Base-by-base conservation (phyloP, 2,888 invertebrate species). In the Orchestes rusci region DNA sequence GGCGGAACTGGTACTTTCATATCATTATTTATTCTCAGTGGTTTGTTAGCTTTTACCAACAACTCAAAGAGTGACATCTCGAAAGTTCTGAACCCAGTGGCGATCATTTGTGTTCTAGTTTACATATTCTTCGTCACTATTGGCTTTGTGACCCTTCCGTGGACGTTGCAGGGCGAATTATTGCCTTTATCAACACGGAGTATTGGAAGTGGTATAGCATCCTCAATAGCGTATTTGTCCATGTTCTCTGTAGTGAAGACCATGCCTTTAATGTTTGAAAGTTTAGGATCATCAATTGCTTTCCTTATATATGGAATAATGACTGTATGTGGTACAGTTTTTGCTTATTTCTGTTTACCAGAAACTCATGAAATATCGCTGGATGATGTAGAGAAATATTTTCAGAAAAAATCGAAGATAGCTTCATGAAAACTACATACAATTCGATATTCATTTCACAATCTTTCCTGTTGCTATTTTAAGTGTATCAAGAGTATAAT, bases 121-220 rank as follows among this genome's bases (percentile, higher is more conserved):
- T 47, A 80, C 56, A 78, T 79, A 8, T 70, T 73, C 31, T 76
- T 77, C 37, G 71, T 79, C 35, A 73, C 75, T 1, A 69, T 78
- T 39, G 82, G 59, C 3, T 55, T 59, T 20, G 56, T 59, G 4
- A 56, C 60, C 0, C 59, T 85, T 37, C 84, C 84, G 0, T 85
- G 84, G 78, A 77, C 82, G 19, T 77, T 85, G 76, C 79, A 81
- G 52, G 83, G 83, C 0, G 85, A 86, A 65, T 70, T 85, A 0
- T 84, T 83, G 75, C 82, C 62, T 1, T 32, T 56, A 23, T 52
- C 53, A 17, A 55, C 47, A 17, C 48, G 81, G 20, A 82, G 82
- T 1, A 59, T 80, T 0, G 83, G 83, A 0, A 78, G 82, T 0
- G 82, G 83, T 0, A 69, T 82, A 7, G 76, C 79, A 37, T 74